phyloP scores from a whole-genome alignment of 2,888 invertebrate genomes.

The Atrina japonica region DNA sequence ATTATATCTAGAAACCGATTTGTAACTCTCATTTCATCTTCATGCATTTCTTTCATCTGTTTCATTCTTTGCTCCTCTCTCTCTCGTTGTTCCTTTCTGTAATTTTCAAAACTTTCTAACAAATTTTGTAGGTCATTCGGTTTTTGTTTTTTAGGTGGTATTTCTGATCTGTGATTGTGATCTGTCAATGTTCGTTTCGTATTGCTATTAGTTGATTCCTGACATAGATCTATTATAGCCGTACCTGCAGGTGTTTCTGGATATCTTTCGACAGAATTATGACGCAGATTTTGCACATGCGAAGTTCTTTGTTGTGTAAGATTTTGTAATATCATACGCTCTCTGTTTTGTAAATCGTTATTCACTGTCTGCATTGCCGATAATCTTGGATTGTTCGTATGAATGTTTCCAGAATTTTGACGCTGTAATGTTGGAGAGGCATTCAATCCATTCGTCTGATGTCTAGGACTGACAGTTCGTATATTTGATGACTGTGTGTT shows the following conservation, averaged over 20 bases:
- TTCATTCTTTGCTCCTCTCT: conserved; percentile 39
- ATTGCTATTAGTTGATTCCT: conserved; percentile 9
- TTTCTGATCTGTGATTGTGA: conserved; percentile 13
- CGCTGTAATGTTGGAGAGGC: neutral
- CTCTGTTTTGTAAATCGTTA: too few species aligned
- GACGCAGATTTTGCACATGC: too few species aligned
- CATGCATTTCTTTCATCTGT: conserved; percentile 41
- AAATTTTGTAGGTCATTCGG: conserved; percentile 31
- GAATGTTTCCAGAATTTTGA: neutral
- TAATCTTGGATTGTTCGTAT: too few species aligned
- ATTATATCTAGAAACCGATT: conserved; percentile 41
- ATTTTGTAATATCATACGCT: too few species aligned
- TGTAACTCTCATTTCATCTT: conserved; percentile 44
- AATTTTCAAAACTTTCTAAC: conserved; percentile 38
- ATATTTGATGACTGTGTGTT: too few species aligned
- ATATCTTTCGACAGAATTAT: too few species aligned
- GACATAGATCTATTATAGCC: conserved; percentile 32
- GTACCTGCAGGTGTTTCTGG: conserved; percentile 13
- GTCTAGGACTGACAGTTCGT: too few species aligned
- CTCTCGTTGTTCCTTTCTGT: conserved; percentile 34
- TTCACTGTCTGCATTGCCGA: too few species aligned
- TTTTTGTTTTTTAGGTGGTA: conserved; percentile 17
- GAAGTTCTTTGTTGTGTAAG: too few species aligned
- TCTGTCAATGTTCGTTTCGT: conserved; percentile 26
- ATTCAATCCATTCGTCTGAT: too few species aligned